Percentiles rank a stretch among this genome's conserved stretches.
Conservation (phyloP, 2,888 invertebrate genomes). For the Augochlorella aurata region DNA sequence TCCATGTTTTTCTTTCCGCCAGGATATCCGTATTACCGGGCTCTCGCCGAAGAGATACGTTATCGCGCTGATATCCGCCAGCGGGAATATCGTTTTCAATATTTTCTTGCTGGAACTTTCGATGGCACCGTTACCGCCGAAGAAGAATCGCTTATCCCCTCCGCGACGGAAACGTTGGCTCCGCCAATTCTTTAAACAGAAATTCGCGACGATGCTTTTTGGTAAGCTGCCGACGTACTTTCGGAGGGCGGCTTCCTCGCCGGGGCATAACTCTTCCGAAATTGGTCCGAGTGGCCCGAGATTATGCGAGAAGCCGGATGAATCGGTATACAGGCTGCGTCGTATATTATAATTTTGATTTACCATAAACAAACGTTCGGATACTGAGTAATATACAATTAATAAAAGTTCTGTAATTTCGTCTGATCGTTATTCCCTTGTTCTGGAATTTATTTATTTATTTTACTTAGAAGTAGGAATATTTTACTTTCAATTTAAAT, state of each 20-base stretch:
- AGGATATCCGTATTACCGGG: not conserved
- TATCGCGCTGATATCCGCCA: not conserved
- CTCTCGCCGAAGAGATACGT: not conserved
- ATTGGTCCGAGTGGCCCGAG: not conserved
- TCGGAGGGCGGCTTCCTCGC: too few relatives aligned
- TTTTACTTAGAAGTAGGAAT: too few relatives aligned
- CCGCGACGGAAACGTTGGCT: not conserved
- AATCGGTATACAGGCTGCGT: too few relatives aligned
- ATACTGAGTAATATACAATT: too few relatives aligned
- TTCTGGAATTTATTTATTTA: too few relatives aligned
- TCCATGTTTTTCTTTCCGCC: not conserved
- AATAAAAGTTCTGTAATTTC: too few relatives aligned
- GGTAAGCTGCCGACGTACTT: too few relatives aligned
- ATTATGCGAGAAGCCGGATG: not conserved
- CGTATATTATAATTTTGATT: too few relatives aligned
- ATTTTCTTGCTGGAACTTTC: not conserved
- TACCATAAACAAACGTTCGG: too few relatives aligned
- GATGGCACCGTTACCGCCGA: not conserved
- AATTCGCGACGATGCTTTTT: not conserved
- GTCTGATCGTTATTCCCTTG: too few relatives aligned
- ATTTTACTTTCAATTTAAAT: too few relatives aligned
- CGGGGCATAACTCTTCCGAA: not conserved
- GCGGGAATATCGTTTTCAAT: slow-evolving; percentile 1
- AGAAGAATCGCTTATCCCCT: not conserved
- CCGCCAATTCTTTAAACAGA: not conserved